Base-by-base conservation (phyloP, 2,888 invertebrate species). In the Thysanoteuthis rhombus region DNA sequence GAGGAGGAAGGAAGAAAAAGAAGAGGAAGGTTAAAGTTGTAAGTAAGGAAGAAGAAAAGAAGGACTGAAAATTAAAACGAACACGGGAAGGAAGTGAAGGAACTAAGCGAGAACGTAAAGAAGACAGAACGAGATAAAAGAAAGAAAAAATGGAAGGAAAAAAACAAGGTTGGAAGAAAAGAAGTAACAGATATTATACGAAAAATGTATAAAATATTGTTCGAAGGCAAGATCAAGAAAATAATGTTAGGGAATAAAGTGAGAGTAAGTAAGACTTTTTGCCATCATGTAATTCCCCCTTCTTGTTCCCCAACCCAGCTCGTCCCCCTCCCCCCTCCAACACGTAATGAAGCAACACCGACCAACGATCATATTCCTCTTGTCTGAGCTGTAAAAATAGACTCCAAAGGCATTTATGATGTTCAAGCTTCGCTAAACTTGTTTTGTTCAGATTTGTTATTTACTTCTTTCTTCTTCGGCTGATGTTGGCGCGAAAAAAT, bases 401-500 rank as follows among this genome's bases (percentile, higher is more conserved):
- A 75, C 75, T 75, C 75, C 75, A 75, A 75, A 75, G n/a, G 75
- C 75, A 75, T 75, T 75, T 75, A 75, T n/a, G 75, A 75, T 75
- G 75, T 75, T 75, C 75, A 75, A 75, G 75, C 75, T n/a, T 75
- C n/a, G 75, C 75, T 75, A 75, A 75, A 75, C n/a, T 75, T 75
- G 75, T 75, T 75, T 75, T 75, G 75, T n/a, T 75, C n/a, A 36
- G 12, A 16, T 75, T 75, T 36, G n/a, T 75, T 75, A n/a, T 75
- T 75, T 75, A 19, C 12, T 75, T 75, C 1, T 75, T 75, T 75
- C 75, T 75, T 12, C 19, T n/a, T 32, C n/a, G 10, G n/a, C 32
- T 32, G 32, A n/a, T 75, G 36, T n/a, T 12, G 75, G n/a, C 19
- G 75, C n/a, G 52, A 28, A 52, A 45, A 75, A 36, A 75, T 75